Evolutionary conservation across 2,888 invertebrate species (phyloP), one percentile per base, ranked within the genome.

Genomic region (Apodemia mormo): DNA sequence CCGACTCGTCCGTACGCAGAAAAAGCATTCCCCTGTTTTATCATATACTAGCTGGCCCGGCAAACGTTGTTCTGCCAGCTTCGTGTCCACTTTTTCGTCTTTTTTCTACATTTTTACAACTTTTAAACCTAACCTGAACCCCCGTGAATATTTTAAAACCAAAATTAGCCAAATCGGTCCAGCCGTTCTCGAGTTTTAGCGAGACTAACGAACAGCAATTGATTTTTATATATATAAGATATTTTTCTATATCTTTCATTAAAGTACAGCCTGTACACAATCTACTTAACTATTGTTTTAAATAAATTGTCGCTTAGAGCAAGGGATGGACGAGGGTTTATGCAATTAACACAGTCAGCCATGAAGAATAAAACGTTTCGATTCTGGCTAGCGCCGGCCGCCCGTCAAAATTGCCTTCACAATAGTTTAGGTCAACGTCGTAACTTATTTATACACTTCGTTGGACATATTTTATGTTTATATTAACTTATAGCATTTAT

Each of bases 271-370:
- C 71, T 76, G 74, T 76, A 75, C 56, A 43, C 22, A 64, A 56
- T 67, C 66, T 71, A 71, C 68, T 73, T 74, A 68, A 66, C 70
- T 73, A 80, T 84, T 86, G 85, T 84, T 84, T 82, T 82, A 86
- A 89, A 90, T 89, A 87, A 91, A 92, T 89, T 90, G 88, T 89
- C 89, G 81, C 84, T 87, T 89, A 86, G 84, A 89, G 88, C 85
- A 85, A 85, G 85, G 89, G 85, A 85, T 83, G 82, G 90, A 92
- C 89, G 84, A 92, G 92, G 92, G 92, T 92, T 84, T 84, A 85
- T 83, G 85, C 89, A 90, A 92, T 92, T 92, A 92, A 89, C 85
- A 84, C 77, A 82, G 84, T 77, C 74, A 79, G 82, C 82, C 83
- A 84, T 88, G 87, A 92, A 92, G 92, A 92, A 92, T 92, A 90